Percentiles rank a stretch among this genome's conserved stretches.
Evolutionary conservation across 2,797 vertebrate genomes (phyloP).

Genomic region (Notamacropus eugenii): DNA sequence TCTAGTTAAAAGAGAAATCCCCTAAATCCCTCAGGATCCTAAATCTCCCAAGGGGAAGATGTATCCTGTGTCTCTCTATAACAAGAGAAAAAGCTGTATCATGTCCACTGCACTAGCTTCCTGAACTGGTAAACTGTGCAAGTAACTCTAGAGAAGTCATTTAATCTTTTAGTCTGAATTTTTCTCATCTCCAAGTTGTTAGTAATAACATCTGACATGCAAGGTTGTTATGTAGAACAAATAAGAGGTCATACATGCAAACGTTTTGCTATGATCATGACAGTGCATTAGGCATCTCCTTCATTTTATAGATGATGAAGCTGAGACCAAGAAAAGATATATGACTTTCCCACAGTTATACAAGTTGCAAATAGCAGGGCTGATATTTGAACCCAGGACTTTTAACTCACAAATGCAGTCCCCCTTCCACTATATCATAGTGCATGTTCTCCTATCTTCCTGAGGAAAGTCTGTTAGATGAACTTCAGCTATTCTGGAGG

Average conservation of each 20-base stretch:
- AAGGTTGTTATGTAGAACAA: not conserved
- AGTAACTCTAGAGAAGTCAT: not conserved
- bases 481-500: not conserved
- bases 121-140: not conserved
- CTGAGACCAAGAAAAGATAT: not conserved
- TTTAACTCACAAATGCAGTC: not conserved
- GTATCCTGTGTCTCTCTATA: not conserved
- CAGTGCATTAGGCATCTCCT: not conserved
- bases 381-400: not conserved
- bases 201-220: not conserved
- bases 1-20: not conserved
- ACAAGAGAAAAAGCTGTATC: not conserved
- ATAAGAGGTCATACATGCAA: not conserved
- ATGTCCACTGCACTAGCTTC: not conserved
- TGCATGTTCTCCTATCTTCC: not conserved
- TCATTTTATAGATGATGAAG: not conserved
- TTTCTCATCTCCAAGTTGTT: not conserved
- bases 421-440: not conserved
- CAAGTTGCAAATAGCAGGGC: not conserved
- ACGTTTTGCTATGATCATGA: not conserved
- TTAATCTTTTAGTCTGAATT: not conserved
- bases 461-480: not conserved
- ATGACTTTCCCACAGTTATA: not conserved
- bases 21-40: not conserved
- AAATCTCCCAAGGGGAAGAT: not conserved